Base-by-base conservation (phyloP, 1,140 invertebrate genomes). In the Zaprionus ghesquierei region DNA sequence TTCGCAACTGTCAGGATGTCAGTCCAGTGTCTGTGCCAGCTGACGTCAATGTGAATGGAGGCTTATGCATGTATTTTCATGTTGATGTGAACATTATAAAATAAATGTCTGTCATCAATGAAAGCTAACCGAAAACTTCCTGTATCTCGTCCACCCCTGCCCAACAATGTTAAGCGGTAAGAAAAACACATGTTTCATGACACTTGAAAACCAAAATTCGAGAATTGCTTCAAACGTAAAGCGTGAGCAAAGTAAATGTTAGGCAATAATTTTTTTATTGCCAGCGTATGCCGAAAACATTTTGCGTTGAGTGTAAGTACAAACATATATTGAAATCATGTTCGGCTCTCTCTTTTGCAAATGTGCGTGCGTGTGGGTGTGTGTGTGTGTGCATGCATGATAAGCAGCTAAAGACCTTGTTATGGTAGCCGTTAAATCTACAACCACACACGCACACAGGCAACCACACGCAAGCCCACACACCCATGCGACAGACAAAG, bases 231-330 rank as follows among this genome's bases (percentile, higher is more conserved):
- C 69, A 68, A 87, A 87, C 5, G 5, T 0, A 66, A 79, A 69
- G 79, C 65, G 62, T 38, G 38, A 31, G 41, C 51, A 56, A 31
- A 31, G 35, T 77, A 64, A 86, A 81, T 73, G 78, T 49, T 46
- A n/a, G 63, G 82, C 82, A 87, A 86, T 87, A 75, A 76, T 86
- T 86, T 87, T 86, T 86, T 86, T 87, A 86, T 82, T 56, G 79
- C 75, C 71, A 74, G 59, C 56, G 58, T 75, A 80, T 80, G 66
- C 66, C 58, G 49, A 84, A 78, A 75, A 72, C 79, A 81, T 86
- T 86, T 86, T 68, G 63, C 79, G 69, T 72, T 68, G 82, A 79
- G 75, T 86, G 68, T 87, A 72, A 68, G 69, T 68, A 72, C 55
- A 66, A 22, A 51, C 23, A 51, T 77, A 79, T 86, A 87, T 87